A percentile compares a stretch with the other conserved stretches of the same genome.
These are phyloP conservation scores for Alloplasta piceator DNA, from an alignment of 2,888 invertebrate species.

Conservation along the genomic window DNA sequence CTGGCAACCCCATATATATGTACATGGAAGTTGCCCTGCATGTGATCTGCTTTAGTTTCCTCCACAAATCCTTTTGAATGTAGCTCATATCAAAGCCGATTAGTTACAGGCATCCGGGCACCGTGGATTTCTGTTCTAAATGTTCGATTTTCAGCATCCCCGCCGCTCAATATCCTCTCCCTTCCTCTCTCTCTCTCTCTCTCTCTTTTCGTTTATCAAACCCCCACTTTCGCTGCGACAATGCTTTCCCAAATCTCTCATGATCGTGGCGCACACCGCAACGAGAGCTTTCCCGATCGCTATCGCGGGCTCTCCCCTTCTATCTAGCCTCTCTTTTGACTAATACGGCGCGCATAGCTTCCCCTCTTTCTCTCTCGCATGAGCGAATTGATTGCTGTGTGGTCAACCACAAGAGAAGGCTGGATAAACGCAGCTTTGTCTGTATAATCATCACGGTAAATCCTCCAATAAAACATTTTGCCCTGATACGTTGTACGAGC, in stretches of 20 bases:
- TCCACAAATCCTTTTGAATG: conserved; percentile 47
- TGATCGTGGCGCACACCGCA: conserved; percentile 45
- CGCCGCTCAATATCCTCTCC: background rate
- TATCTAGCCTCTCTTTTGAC: conserved; percentile 4
- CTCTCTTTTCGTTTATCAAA: conserved; percentile 20
- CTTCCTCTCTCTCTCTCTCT: too few species aligned
- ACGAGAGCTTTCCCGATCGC: conserved; percentile 40
- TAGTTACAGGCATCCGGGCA: conserved; percentile 49
- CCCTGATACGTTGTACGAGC: background rate
- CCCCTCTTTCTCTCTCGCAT: conserved; percentile 13
- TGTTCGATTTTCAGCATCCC: conserved; percentile 47
- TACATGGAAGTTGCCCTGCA: too few species aligned
- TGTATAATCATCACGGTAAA: conserved; percentile 49
- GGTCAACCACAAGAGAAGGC: conserved; percentile 46
- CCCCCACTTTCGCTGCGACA: conserved; percentile 20
- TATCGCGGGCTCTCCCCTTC: conserved; percentile 19
- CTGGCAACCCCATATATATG: too few species aligned
- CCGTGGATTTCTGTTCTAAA: conserved; percentile 49
- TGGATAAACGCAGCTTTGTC: conserved; percentile 58
- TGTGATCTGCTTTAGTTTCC: background rate
- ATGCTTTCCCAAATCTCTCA: conserved; percentile 30
- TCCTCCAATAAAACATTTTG: conserved; percentile 40
- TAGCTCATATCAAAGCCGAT: conserved; percentile 52
- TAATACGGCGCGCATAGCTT: background rate
- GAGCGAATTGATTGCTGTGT: conserved; percentile 56